Base-by-base conservation (phyloP, 2,797 vertebrate species). In the Pantherophis vulpinus region DNA sequence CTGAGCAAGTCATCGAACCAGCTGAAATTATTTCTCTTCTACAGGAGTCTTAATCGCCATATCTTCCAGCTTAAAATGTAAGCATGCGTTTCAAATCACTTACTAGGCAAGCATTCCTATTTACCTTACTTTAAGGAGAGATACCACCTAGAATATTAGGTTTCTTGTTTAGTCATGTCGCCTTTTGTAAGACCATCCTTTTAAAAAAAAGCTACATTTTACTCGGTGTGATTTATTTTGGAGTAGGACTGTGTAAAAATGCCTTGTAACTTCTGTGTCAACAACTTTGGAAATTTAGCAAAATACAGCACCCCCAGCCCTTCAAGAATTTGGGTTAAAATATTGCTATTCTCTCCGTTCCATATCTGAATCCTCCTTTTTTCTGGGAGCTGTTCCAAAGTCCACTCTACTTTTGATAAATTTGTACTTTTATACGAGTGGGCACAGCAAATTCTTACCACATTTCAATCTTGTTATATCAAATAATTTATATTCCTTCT, bases 301-400 rank as follows among this genome's bases (percentile, higher is more conserved):
- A 83, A 83, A 83, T 56, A n/a, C 3, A 87, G n/a, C 54, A 88
- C 5, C 16, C 25, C 10, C 13, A 61, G 12, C 59, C 16, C 37
- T 61, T 61, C 58, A 42, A 89, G 58, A 61, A 89, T 61, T 89
- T 29, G 58, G 23, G 7, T 61, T 94, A 90, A 27, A 83, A 90
- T 90, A 93, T 95, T 96, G 90, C 87, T 88, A 12, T 95, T 95
- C 93, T 89, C 0, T 94, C 93, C 93, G 91, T 70, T 95, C 95
- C n/a, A 37, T 88, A 88, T 88, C 18, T 88, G 9, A 12, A n/a
- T 59, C n/a, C 87, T 32, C 18, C 56, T 37, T 58, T 61, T 61
- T 61, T 89, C 10, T 59, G 32, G 56, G 87, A 88, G 87, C 87
- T 23, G 58, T 89, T 89, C 58, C 58, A 61, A 89, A 61, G 42